Base-by-base conservation (phyloP, 1,140 invertebrate species). In the Aphelenchoides fujianensis region DNA sequence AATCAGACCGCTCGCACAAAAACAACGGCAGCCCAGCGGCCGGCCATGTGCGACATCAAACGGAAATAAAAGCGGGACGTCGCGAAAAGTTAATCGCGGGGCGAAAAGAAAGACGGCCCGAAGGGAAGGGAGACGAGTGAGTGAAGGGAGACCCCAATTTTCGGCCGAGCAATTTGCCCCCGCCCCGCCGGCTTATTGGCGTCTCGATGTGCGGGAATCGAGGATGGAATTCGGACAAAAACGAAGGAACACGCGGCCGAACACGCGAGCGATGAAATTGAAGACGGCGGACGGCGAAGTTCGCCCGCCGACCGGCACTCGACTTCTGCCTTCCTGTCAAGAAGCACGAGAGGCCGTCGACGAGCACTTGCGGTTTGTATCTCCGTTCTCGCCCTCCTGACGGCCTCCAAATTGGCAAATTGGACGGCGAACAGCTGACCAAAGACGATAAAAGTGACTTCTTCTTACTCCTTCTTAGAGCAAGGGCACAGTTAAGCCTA, bases 181-280 rank as follows among this genome's bases (percentile, higher is more conserved):
- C n/a, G n/a, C n/a, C n/a, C n/a, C n/a, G n/a, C 23, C 41, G 41
- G 41, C 41, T 48, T 48, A 48, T 48, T 48, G 41, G 41, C n/a
- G n/a, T n/a, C n/a, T n/a, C n/a, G n/a, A n/a, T n/a, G n/a, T n/a
- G 23, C 41, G 41, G 41, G 23, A 48, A 48, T 48, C 41, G 41
- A 48, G 12, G n/a, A 16, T 48, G 41, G 41, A 48, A 48, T 48
- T 48, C 41, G 23, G 23, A 48, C 23, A 48, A 48, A 16, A 16
- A 16, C 41, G 23, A 48, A 12, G 41, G 23, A 48, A 48, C 23
- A 48, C 41, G 23, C 41, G 41, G 12, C 41, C 23, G 41, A 48
- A 48, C 23, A 48, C 41, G 23, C 41, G 41, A 48, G 23, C 12
- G 41, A n/a, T n/a, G n/a, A n/a, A n/a, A n/a, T n/a, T n/a, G n/a